Evolutionary conservation across 2,797 vertebrate genomes (phyloP), one percentile per base, ranked within the genome.

Genomic region (Galago senegalensis): DNA sequence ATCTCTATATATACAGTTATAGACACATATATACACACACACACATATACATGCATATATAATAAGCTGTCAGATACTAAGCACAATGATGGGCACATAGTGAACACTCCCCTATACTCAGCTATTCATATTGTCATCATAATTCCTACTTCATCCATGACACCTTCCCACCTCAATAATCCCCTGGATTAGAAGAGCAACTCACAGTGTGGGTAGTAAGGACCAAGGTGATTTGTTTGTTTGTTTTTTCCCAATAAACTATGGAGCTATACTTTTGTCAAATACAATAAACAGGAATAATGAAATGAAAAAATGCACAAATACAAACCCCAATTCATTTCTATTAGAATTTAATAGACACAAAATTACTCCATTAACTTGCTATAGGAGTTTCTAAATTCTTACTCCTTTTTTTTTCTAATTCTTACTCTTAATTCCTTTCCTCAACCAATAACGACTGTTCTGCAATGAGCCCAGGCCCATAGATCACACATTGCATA

Each of bases 271-370:
- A 75, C 12, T 93, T 75, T 31, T 16, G 18, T 46, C 72, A 87
- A 70, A 77, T 58, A 91, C n/a, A 34, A 58, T 85, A 49, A 88
- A 77, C 92, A 58, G 34, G 12, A 91, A 43, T 63, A 87, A 93
- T 60, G 88, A 81, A 69, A 34, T 46, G 25, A 31, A 53, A 70
- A 49, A 46, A 70, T 31, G 85, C 89, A 49, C 9, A 84, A 82
- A 75, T 73, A 69, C 1, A 91, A 87, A 49, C 8, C 29, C 43
- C 13, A 43, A 29, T 89, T 94, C 31, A 31, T 87, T 95, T 80
- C 31, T 69, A 80, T 61, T 63, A 87, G 1, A 1, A 56, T 34
- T 91, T 67, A 70, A 81, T 17, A 70, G 8, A 53, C n/a, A 84
- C 29, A 87, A 93, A 89, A 84, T 69, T 8, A 84, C 1, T 21